Conservation (phyloP, 2,888 invertebrate genomes). For the Clepsis dumicolana region DNA sequence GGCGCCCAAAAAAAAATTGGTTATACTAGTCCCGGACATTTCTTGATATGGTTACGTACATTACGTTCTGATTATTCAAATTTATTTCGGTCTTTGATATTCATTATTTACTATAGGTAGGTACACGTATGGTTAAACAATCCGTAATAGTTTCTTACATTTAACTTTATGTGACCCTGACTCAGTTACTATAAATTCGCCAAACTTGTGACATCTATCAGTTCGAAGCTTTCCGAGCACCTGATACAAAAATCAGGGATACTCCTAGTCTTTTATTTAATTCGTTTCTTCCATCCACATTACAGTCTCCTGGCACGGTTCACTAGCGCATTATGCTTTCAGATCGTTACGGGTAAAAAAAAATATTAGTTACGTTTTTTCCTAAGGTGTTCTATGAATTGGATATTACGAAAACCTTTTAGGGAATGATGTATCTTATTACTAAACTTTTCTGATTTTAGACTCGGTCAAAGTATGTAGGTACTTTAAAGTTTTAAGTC, state of each 20-base stretch:
- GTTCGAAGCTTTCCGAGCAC: neutral
- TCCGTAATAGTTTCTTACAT: slow-evolving; percentile 10
- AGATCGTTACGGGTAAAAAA: neutral
- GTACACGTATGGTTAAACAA: slow-evolving; percentile 11
- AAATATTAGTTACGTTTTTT: no score
- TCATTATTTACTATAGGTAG: neutral
- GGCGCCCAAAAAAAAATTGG: no score
- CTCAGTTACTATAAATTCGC: slow-evolving; percentile 42
- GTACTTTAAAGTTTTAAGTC: no score
- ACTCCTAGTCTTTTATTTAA: neutral
- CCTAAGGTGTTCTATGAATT: neutral
- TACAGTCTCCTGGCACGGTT: neutral
- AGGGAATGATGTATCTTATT: no score
- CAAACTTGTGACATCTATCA: slow-evolving; percentile 21
- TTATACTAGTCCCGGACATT: neutral
- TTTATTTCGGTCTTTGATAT: slow-evolving; percentile 2
- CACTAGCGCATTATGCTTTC: neutral
- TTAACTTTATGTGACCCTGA: slow-evolving; percentile 38
- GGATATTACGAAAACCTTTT: no score
- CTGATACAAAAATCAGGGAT: neutral
- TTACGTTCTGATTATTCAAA: slow-evolving; percentile 5
- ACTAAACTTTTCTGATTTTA: no score
- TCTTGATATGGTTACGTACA: neutral
- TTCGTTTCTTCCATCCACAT: neutral
- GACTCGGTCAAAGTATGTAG: no score